Evolutionary conservation across 2,888 invertebrate species (phyloP), one percentile per base, ranked within the genome.

Genomic region (Rambutsinella grinnellia): DNA sequence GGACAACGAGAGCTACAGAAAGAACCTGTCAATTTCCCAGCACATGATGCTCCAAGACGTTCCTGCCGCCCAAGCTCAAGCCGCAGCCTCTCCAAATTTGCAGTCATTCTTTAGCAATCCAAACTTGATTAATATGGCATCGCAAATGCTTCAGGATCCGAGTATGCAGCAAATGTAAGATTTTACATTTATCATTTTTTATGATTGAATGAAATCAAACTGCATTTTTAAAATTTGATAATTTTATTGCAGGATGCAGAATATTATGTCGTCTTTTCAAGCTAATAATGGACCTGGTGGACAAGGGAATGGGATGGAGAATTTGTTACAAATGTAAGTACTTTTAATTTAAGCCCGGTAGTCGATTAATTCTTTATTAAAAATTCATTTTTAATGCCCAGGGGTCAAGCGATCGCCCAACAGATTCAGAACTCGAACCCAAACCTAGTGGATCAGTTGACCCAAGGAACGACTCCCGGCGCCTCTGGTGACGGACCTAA

Each of bases 1-100:
- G 0, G 92, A 92, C 53, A 99, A 98, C 87, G 93, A 94, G 79
- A 94, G 94, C 83, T 97, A 96, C 86, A 91, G 91, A 80, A 93
- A 93, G 85, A 97, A 97, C 88, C 87, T 97, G 81, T 91, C 92
- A 84, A 89, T 75, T 49, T 78, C 78, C 2, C 78, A 78, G 49
- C 70, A 71, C 46, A 67, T 71, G 67, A 67, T 77, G 77, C 36
- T 96, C 51, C 93, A 95, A 0, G 93, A 95, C 85, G 93, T 95
- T 85, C 89, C 89, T 83, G 81, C 76, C 36, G 81, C 79, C 8
- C 77, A 69, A 36, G 75, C 68, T 15, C 68, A 57, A 17, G 65
- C 76, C 21, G 61, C 89, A 88, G 56, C 86, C 89, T 46, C 86
- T 56, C 79, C 70, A 46, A 68, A 79, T 53, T 69, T 83, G 19